Percentiles rank a stretch among this genome's conserved stretches.
Evolutionary conservation across 2,888 invertebrate genomes (phyloP).

Genomic region (Plagodis dolabraria): DNA sequence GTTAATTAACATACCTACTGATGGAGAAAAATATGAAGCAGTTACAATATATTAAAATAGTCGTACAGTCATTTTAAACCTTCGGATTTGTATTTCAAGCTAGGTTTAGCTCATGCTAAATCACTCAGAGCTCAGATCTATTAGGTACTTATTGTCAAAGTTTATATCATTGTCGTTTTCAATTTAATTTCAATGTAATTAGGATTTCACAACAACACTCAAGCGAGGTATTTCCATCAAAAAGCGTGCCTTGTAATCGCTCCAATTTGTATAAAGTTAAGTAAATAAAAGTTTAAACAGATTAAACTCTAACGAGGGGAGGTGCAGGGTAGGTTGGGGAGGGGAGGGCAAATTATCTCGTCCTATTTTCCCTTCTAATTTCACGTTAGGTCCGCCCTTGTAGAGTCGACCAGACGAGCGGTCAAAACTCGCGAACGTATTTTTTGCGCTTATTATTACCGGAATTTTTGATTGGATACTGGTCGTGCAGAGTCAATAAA

Average conservation of each 20-base stretch:
- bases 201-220: slow-evolving; percentile 42
- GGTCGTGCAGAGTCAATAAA: slow-evolving; percentile 9
- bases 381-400: slow-evolving; percentile 68
- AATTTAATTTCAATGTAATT: slow-evolving; percentile 22
- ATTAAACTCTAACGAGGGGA: slow-evolving; percentile 78
- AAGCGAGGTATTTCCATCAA: slow-evolving; percentile 54
- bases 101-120: no score
- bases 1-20: slow-evolving; percentile 17
- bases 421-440: slow-evolving; percentile 29
- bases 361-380: slow-evolving; percentile 82
- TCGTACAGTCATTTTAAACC: no score
- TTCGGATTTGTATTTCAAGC: no score
- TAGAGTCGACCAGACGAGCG: slow-evolving; percentile 50
- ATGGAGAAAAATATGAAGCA: slow-evolving; percentile 18
- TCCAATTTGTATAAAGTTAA: slow-evolving; percentile 74
- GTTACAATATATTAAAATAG: slow-evolving; percentile 8
- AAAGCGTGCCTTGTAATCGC: slow-evolving; percentile 67
- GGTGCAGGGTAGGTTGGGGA: slow-evolving; percentile 41
- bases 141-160: background rate
- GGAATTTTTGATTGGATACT: slow-evolving; percentile 19
- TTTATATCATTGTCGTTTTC: slow-evolving; percentile 2
- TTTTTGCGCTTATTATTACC: slow-evolving; percentile 21
- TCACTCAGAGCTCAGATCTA: no score
- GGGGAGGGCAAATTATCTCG: slow-evolving; percentile 75
- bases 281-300: slow-evolving; percentile 83